Evolutionary conservation across 2,797 vertebrate genomes (phyloP).

Genomic region (Acipenser transmontanus): DNA sequence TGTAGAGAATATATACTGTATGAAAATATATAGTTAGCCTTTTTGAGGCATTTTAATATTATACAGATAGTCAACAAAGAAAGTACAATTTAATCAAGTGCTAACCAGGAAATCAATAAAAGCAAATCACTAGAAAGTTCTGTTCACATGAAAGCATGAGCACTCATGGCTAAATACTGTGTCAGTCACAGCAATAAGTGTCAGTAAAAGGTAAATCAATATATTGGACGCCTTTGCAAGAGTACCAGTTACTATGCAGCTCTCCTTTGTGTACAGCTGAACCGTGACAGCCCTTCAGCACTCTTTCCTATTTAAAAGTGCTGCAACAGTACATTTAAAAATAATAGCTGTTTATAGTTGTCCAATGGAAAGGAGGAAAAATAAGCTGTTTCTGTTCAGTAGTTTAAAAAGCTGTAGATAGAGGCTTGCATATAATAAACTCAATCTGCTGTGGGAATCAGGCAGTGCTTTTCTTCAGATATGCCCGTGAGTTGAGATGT

Average conservation of each 20-base stretch:
- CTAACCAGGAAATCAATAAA: background rate
- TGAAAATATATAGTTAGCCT: too few species aligned
- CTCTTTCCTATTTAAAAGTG: background rate
- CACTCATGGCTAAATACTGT: background rate
- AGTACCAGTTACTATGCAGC: background rate
- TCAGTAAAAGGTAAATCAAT: background rate
- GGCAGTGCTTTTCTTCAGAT: too few species aligned
- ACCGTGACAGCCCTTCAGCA: background rate
- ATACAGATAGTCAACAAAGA: background rate
- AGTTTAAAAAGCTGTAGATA: too few species aligned
- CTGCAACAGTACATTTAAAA: background rate
- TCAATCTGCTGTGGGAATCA: too few species aligned
- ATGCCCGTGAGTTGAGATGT: too few species aligned
- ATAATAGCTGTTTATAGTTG: conserved; percentile 1
- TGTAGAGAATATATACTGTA: background rate
- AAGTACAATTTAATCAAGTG: background rate
- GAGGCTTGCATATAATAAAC: too few species aligned
- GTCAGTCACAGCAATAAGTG: background rate
- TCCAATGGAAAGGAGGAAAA: background rate
- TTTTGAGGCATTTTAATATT: background rate
- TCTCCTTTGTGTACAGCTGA: background rate
- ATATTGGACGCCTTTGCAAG: background rate
- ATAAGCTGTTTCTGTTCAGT: too few species aligned
- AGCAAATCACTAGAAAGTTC: background rate
- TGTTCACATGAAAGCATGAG: background rate